Conservation (phyloP, 2,888 invertebrate genomes). For the Ariolimax columbianus region DNA sequence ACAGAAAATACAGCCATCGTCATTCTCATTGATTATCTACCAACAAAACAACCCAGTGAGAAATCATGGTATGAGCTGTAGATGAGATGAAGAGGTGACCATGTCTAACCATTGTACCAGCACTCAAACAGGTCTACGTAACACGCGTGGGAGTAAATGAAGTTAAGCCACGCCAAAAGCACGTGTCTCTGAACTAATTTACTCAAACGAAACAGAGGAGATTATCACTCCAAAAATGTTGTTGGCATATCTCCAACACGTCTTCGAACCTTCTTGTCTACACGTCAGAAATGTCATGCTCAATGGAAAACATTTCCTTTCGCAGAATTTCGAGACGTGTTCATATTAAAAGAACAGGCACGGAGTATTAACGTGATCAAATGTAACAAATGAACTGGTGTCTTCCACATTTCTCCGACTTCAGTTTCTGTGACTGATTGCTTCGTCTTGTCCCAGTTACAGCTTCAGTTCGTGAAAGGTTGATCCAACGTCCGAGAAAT, state of each 20-base stretch:
- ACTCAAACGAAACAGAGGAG: neutral
- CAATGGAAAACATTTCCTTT: neutral
- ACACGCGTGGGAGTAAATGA: neutral
- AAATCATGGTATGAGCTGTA: no score
- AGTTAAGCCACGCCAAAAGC: neutral
- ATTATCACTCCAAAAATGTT: neutral
- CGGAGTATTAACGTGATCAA: neutral
- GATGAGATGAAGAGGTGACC: no score
- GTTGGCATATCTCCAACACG: neutral
- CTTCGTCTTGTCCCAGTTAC: neutral
- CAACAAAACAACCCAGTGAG: no score
- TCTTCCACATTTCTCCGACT: neutral
- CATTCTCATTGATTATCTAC: no score
- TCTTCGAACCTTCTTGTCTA: neutral
- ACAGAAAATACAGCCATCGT: no score
- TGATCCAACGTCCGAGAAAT: no score
- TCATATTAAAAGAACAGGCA: neutral
- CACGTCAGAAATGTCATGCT: neutral
- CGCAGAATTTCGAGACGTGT: neutral
- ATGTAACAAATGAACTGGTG: slow-evolving; percentile 12
- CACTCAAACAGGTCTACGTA: neutral
- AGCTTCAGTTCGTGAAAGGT: no score
- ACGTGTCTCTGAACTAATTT: neutral
- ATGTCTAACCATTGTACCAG: neutral
- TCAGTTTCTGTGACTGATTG: neutral